Evolutionary conservation across 2,888 invertebrate genomes (phyloP).

Genomic region (Melanostoma mellinum): DNA sequence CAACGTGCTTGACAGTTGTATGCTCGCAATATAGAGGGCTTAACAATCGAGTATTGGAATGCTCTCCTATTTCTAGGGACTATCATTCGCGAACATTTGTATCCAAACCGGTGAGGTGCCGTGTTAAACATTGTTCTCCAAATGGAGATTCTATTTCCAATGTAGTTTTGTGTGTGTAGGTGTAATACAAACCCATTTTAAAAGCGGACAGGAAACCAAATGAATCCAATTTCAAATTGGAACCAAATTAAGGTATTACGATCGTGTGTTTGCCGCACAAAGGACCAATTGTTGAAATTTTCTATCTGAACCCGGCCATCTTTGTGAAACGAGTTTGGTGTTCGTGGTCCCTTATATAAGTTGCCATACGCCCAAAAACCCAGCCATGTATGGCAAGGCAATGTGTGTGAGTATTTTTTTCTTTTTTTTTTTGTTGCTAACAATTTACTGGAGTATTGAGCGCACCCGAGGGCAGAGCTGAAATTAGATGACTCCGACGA

Average conservation of each 20-base stretch:
- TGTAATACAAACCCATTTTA: conserved; percentile 31
- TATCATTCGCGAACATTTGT: conserved; percentile 27
- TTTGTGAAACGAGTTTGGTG: conserved; percentile 15
- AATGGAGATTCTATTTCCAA: neutral
- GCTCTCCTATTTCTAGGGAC: neutral
- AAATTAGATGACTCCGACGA: conserved; percentile 49
- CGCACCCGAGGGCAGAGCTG: conserved; percentile 25
- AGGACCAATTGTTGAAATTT: conserved; percentile 56
- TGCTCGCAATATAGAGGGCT: conserved; percentile 18
- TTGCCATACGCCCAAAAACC: neutral
- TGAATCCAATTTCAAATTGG: conserved; percentile 68
- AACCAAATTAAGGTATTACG: conserved; percentile 69
- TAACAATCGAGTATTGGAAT: conserved; percentile 26
- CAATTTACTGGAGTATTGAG: conserved; percentile 24
- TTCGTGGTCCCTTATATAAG: conserved; percentile 7
- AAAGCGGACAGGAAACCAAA: conserved; percentile 52
- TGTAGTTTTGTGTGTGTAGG: neutral
- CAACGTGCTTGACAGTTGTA: conserved; percentile 64
- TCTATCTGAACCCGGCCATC: conserved; percentile 21
- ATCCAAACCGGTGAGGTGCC: neutral
- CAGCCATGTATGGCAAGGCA: neutral
- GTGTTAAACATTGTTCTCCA: conserved; percentile 24
- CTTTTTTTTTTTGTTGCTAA: conserved; percentile 6
- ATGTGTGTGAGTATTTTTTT: neutral
- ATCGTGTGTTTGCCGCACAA: conserved; percentile 51